Evolutionary conservation across 2,797 vertebrate species (phyloP), one percentile per base, ranked within the genome.

Genomic region (Anniella stebbinsi): DNA sequence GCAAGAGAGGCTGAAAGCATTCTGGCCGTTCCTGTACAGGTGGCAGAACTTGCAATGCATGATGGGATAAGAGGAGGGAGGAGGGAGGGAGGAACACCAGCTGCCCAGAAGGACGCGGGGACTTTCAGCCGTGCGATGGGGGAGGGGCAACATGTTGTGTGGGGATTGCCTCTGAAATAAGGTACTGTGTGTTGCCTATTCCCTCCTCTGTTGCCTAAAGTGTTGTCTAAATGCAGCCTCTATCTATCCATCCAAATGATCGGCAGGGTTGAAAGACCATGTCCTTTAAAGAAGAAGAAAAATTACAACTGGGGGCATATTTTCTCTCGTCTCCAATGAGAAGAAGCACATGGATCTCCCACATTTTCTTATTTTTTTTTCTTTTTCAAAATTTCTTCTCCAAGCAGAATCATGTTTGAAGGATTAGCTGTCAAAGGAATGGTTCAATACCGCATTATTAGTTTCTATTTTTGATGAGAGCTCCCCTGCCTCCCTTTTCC

Each of bases 401-500:
- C 38, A 33, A 91, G 77, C 6, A 70, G 69, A 91, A 12, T 33
- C 0, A 0, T 0, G 0, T 63, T 90, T 90, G 38, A 91, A 92
- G 86, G 33, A 85, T 92, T 88, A 92, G 87, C 83, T 36, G 84
- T 54, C 67, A 80, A 70, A 12, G 2, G 21, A 76, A 76, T 86
- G 92, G 87, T 66, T 93, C 94, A 83, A 87, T n/a, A 12, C 91
- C 92, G 78, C 38, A 25, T 72, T 57, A 91, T 89, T 91, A 89
- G 81, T 11, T 11, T 86, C 90, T 93, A 6, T 93, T 95, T 96
- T 92, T 21, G 18, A 95, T 76, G 69, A 30, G 67, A 80, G 21
- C 41, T 93, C 95, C 90, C 48, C 45, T 92, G 88, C 89, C 73
- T 86, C 9, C 15, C 75, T 66, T 87, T 78, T 76, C 82, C 41